Percentiles rank a stretch among this genome's conserved stretches.
phyloP scores from a whole-genome alignment of 2,888 invertebrate genomes.

The Eulithis testata region DNA sequence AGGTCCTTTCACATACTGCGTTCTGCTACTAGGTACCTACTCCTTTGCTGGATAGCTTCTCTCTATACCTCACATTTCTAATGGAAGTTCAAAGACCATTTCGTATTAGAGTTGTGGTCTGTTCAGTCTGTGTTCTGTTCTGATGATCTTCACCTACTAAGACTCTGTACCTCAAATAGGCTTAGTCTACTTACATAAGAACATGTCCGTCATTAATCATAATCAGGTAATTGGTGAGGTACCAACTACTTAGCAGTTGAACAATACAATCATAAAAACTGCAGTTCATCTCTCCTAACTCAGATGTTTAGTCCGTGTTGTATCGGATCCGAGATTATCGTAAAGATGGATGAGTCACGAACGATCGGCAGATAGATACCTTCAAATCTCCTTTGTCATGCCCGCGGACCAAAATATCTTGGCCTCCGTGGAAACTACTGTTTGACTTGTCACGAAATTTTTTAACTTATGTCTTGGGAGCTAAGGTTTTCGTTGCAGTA shows the following conservation, averaged over 20 bases:
- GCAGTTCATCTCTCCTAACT: slow-evolving; percentile 24
- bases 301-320: slow-evolving; percentile 39
- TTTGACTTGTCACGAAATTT: slow-evolving; percentile 26
- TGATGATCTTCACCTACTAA: too few species aligned
- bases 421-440: slow-evolving; percentile 30
- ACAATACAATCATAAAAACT: slow-evolving; percentile 25
- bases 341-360: slow-evolving; percentile 75
- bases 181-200: too few species aligned
- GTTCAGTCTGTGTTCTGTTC: too few species aligned
- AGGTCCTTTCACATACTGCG: slow-evolving; percentile 52
- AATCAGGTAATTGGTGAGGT: too few species aligned
- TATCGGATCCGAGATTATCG: slow-evolving; percentile 64
- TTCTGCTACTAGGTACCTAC: too few species aligned
- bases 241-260: not conserved
- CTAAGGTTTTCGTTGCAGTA: slow-evolving; percentile 28
- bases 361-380: slow-evolving; percentile 71
- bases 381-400: slow-evolving; percentile 76
- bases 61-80: too few species aligned
- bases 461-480: slow-evolving; percentile 32
- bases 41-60: too few species aligned
- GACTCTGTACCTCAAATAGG: too few species aligned
- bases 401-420: slow-evolving; percentile 40
- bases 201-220: too few species aligned
- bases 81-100: too few species aligned
- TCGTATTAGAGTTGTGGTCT: too few species aligned